Base-by-base conservation (phyloP, 2,797 vertebrate genomes). In the Philypnodon macrostomus region DNA sequence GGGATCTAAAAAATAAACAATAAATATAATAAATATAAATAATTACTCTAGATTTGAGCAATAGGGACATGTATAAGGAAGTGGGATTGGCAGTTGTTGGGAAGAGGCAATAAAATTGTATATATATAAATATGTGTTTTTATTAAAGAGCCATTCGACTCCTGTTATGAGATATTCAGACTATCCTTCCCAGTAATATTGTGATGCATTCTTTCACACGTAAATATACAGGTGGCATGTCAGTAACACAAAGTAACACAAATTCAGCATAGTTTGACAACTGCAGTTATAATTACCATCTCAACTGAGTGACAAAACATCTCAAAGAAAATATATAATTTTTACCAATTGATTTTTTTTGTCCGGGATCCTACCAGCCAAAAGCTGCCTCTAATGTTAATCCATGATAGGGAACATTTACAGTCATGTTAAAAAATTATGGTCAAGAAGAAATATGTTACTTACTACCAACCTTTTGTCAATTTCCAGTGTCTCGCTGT, bases 401-500 rank as follows among this genome's bases (percentile, higher is more conserved):
- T n/a, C n/a, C n/a, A n/a, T n/a, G n/a, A n/a, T n/a, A n/a, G n/a
- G n/a, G n/a, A 40, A 11, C 8, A 15, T 29, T 27, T 5, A 29
- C 24, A 39, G 19, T 21, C 14, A 21, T 38, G 10, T 38, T 27
- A 14, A 27, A 42, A 12, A 11, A 27, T 27, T 2, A 16, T 7
- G 5, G 8, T 27, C 2, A 15, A 10, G 13, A 14, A 2, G 12
- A 9, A 29, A 30, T 27, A 2, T 10, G 9, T 29, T 29, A 10
- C 23, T n/a, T n/a, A n/a, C 6, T 17, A 70, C 84, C 58, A 79
- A 95, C 94, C 88, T 76, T 76, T 77, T 91, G 62, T 90, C 85
- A 19, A 90, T 75, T 75, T 91, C 90, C 68, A 88, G 54, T 0
- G 90, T 92, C 40, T 93, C 87, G 1, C 88, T 90, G 70, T 90